Evolutionary conservation across 2,113 vertebrate genomes (phyloP).

Genomic region (Meleagris gallopavo): DNA sequence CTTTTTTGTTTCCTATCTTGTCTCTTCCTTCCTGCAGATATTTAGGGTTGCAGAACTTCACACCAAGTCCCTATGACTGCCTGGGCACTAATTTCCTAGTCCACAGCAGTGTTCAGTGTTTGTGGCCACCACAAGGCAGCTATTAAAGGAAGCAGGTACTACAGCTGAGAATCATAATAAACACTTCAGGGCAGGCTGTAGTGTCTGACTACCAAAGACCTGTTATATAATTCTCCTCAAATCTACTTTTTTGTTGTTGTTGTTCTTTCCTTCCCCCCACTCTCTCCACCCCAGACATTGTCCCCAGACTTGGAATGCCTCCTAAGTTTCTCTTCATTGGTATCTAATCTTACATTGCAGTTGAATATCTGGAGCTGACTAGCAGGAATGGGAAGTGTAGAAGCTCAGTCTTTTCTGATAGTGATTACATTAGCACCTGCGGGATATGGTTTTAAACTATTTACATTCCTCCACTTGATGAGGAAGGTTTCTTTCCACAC

Average conservation of each 20-base stretch:
- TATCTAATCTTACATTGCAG: background rate
- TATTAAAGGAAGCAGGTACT: slow-evolving; percentile 72
- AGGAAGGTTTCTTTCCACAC: background rate
- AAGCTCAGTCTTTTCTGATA: background rate
- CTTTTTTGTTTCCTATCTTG: slow-evolving; percentile 51
- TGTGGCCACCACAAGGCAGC: slow-evolving; percentile 72
- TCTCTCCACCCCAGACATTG: background rate
- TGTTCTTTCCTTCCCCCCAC: fast-evolving
- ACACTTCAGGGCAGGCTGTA: slow-evolving; percentile 65
- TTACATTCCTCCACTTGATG: background rate
- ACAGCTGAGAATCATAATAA: slow-evolving; percentile 63
- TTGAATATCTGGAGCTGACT: background rate
- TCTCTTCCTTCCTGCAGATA: slow-evolving; percentile 73
- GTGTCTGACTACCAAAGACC: slow-evolving; percentile 15
- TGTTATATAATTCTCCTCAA: background rate
- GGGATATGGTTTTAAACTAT: background rate
- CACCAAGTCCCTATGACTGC: slow-evolving; percentile 70
- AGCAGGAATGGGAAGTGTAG: background rate
- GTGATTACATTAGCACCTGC: background rate
- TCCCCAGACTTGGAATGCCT: background rate
- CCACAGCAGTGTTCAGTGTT: slow-evolving; percentile 72
- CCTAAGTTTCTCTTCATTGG: background rate
- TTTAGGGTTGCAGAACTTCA: slow-evolving; percentile 74
- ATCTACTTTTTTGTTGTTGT: background rate
- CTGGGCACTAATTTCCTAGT: slow-evolving; percentile 72